Evolutionary conservation across 92 coral and sea anemone genomes (phyloP), one percentile per base, ranked within the genome.

Genomic region (Palythoa heliodiscus): DNA sequence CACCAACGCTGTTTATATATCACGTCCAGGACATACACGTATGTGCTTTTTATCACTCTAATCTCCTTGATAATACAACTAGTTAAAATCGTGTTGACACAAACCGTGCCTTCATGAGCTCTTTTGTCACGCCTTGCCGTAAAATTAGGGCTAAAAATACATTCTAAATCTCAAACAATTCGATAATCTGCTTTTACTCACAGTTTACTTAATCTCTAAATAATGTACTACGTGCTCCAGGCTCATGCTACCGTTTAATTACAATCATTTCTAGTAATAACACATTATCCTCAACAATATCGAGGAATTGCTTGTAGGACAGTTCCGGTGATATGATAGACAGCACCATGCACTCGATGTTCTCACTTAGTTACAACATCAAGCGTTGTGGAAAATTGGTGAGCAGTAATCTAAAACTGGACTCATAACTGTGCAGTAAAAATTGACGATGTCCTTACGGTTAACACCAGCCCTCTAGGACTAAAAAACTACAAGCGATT

Each of bases 151-250:
- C 14, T 14, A 58, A 58, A 58, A 19, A 20, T 58, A 58, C 66
- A 58, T 58, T 58, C n/a, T 14, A 58, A 58, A 14, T 58, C 19
- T 20, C 66, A 58, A 14, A 20, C 66, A 58, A 58, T 58, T 58
- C 19, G 66, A 58, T 58, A 6, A 58, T 58, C 66, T 58, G 66
- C 66, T 58, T 19, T 58, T 2, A 58, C 66, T 58, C 4, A 58
- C n/a, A 58, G 66, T 58, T 58, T 58, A 58, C 66, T 58, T 58
- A 20, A 58, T 58, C 22, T 14, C 66, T 58, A 58, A 58, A 58
- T 58, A 58, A 58, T 58, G 66, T 58, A 58, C 66, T 58, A 58
- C 66, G 66, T 58, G 66, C 66, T 58, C 66, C 66, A 58, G 23
- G 19, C 66, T 58, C 66, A 11, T n/a, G n/a, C n/a, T n/a, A n/a